Evolutionary conservation across 2,797 vertebrate species (phyloP), one percentile per base, ranked within the genome.

Genomic region (Ctenochaetus hawaiiensis): DNA sequence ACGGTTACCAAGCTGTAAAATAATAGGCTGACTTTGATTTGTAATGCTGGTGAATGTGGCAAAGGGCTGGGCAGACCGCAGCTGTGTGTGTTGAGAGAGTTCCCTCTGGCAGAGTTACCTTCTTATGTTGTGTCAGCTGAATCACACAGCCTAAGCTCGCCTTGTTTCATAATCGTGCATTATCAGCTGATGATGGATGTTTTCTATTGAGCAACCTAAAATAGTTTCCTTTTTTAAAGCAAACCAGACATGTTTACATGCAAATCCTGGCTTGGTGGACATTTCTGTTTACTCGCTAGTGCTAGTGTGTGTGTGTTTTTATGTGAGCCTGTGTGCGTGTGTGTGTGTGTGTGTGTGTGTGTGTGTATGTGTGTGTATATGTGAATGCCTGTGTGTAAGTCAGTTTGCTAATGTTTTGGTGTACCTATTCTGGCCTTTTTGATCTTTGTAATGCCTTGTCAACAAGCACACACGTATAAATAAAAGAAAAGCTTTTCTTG

Each of bases 141-240:
- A 37, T 91, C 69, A 74, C 54, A 69, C 5, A 16, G 54, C 13
- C 67, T 52, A 26, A 30, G 71, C 75, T 9, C 5, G 5, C 14
- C 44, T 70, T 66, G 75, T 83, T 86, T 76, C 59, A 26, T 77
- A 63, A 76, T 79, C 9, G 2, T 53, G 39, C 23, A 23, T 71
- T 73, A 87, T 89, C 87, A 88, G 77, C 81, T 89, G 87, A 67
- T 77, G 74, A 87, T 51, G 23, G 76, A 52, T 77, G 47, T 30
- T 65, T 73, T 75, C 54, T 45, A 26, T 51, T 83, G 70, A 75
- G 77, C 58, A 78, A 72, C 72, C 20, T 5, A 8, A 80, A 71
- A 51, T 10, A 26, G 17, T 71, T 74, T 71, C 3, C 12, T 64
- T 47, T 67, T 65, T 56, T 22, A 39, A 57, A 64, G 23, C 44